A percentile compares a stretch with the other conserved stretches of the same genome.
phyloP scores from a whole-genome alignment of 2,113 vertebrate genomes.

The Neogobius melanostomus region DNA sequence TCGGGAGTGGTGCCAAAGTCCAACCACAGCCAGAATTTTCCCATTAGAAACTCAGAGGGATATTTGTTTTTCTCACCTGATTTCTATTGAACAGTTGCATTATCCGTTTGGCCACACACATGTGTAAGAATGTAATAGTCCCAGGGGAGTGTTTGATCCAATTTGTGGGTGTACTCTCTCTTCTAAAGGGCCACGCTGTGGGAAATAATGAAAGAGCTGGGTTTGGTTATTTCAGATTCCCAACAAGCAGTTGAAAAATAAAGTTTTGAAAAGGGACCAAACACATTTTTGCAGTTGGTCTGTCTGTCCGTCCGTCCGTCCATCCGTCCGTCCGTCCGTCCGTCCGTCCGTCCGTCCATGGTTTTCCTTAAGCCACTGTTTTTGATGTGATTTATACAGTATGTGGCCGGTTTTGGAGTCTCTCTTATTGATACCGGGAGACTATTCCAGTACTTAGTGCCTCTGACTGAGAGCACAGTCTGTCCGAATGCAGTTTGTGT shows the following conservation, averaged over 20 bases:
- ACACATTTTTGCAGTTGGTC: slow-evolving; percentile 2
- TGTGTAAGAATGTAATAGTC: slow-evolving; percentile 34
- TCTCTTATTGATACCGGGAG: too few relatives aligned
- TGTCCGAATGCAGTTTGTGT: too few relatives aligned
- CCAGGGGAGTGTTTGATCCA: slow-evolving; percentile 5
- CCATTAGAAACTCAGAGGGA: slow-evolving; percentile 33
- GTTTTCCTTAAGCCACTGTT: too few relatives aligned
- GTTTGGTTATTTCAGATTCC: slow-evolving; percentile 4
- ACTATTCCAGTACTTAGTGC: too few relatives aligned
- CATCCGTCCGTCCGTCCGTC: too few relatives aligned
- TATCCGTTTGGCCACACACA: slow-evolving; percentile 33
- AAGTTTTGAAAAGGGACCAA: slow-evolving; percentile 1
- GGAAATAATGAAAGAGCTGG: background rate
- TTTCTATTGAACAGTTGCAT: slow-evolving; percentile 42
- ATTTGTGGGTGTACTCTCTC: slow-evolving; percentile 11
- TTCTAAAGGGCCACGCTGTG: background rate
- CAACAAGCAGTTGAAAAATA: background rate
- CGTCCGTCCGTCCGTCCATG: too few relatives aligned
- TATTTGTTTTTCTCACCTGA: slow-evolving; percentile 45
- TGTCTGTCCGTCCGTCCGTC: too few relatives aligned
- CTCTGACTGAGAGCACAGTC: too few relatives aligned
- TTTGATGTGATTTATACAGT: too few relatives aligned
- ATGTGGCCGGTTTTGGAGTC: too few relatives aligned
- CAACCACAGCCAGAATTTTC: slow-evolving; percentile 8
- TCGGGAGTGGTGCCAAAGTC: slow-evolving; percentile 37